Base-by-base conservation (phyloP, 2,888 invertebrate genomes). In the Trisateles emortualis region DNA sequence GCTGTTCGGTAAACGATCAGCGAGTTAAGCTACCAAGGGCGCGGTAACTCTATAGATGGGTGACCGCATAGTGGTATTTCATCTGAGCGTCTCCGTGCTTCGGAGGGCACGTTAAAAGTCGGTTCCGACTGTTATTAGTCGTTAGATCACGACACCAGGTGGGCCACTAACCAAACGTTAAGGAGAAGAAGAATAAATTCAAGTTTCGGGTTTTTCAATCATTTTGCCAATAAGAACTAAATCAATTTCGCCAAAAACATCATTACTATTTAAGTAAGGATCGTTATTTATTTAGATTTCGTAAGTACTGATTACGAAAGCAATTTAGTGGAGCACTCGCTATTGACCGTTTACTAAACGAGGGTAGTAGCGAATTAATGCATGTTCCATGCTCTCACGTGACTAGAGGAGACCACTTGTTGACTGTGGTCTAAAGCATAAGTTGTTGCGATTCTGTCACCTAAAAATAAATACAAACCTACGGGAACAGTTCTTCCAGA, bases 201-300 rank as follows among this genome's bases (percentile, higher is more conserved):
- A n/a, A n/a, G n/a, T n/a, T n/a, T n/a, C n/a, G n/a, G n/a, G n/a
- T n/a, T n/a, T n/a, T n/a, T n/a, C n/a, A n/a, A n/a, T n/a, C n/a
- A n/a, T n/a, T 29, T 29, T 29, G 9, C n/a, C 10, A 10, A 1
- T 3, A n/a, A 29, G n/a, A 29, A 1, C 10, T 9, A 10, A 11
- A 13, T 11, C 4, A 11, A 11, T 32, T 32, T 11, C 32, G 11
- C 5, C 5, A 32, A 11, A 11, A 36, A 36, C 1, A 8, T 11
- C 8, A 22, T 46, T 14, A 39, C 17, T n/a, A 30, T 30, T 0
- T 30, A 39, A 39, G 19, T 38, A 26, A n/a, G 17, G 4, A 11
- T 13, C n/a, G 24, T 59, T 63, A 59, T 55, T 67, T 59, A 65
- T 55, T n/a, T n/a, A n/a, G n/a, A n/a, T n/a, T n/a, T n/a, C n/a